Evolutionary conservation across 2,797 vertebrate genomes (phyloP).

Genomic region (Botia almorhae): DNA sequence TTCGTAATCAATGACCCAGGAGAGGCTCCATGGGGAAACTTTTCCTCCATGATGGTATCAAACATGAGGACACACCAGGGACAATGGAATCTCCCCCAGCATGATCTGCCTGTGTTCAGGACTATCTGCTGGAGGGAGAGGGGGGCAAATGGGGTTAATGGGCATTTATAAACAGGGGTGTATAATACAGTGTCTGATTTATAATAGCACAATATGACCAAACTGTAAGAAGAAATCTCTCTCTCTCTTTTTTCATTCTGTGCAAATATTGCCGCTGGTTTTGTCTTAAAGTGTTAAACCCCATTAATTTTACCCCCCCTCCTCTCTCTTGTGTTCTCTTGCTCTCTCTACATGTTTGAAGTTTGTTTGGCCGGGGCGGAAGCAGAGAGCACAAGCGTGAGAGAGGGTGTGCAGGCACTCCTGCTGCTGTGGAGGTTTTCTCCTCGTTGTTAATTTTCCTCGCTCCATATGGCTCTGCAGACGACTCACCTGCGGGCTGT

Average conservation of each 20-base stretch:
- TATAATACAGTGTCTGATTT: conserved; percentile 85
- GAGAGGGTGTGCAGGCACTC: conserved; percentile 81
- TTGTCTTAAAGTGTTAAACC: conserved; percentile 97
- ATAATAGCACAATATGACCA: conserved; percentile 89
- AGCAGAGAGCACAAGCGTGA: conserved; percentile 48
- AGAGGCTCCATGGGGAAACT: conserved; percentile 75
- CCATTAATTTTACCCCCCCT: conserved; percentile 99
- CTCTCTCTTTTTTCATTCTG: conserved; percentile 75
- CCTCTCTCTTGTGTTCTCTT: conserved; percentile 74
- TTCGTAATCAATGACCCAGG: conserved; percentile 87
- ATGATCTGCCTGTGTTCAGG: conserved; percentile 68
- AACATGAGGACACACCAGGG: conserved; percentile 78
- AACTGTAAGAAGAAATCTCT: conserved; percentile 83
- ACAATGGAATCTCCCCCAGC: conserved; percentile 80
- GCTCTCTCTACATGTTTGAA: conserved; percentile 93
- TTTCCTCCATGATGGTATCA: conserved; percentile 73
- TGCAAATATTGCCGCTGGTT: conserved; percentile 98
- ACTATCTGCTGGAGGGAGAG: conserved; percentile 65
- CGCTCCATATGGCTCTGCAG: conserved; percentile 99
- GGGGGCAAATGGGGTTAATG: conserved; percentile 72
- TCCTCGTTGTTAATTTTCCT: conserved; percentile 99
- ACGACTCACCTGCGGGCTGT: conserved; percentile 99
- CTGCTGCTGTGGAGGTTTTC: conserved; percentile 96
- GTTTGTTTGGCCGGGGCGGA: conserved; percentile 89
- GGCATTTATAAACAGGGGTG: conserved; percentile 82